A percentile compares a stretch with the other conserved stretches of the same genome.
These are phyloP conservation scores for Stenchaetothrips biformis DNA, from an alignment of 2,888 invertebrate species.

Conservation along the genomic window DNA sequence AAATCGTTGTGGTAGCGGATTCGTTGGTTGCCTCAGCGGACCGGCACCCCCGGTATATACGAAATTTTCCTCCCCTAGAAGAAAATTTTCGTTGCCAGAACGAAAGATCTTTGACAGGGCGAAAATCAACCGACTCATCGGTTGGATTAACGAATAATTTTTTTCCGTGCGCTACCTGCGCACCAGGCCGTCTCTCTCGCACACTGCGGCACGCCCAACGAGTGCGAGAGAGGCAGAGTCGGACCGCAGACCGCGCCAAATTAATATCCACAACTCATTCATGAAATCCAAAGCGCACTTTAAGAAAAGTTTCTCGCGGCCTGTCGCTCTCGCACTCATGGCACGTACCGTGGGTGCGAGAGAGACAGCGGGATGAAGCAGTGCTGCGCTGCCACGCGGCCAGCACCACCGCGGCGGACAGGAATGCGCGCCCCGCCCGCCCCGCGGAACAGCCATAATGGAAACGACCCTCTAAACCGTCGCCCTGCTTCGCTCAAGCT, in stretches of 20 bases:
- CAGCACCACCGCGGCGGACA: background rate
- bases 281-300: background rate
- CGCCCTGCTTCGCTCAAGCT: too few relatives aligned
- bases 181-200: background rate
- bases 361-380: background rate
- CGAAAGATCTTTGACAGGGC: too few relatives aligned
- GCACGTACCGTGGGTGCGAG: background rate
- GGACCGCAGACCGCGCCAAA: background rate
- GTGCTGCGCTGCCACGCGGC: background rate
- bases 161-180: background rate
- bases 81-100: too few relatives aligned
- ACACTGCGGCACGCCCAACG: background rate
- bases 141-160: too few relatives aligned
- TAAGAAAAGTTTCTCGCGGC: background rate
- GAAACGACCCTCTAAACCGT: too few relatives aligned
- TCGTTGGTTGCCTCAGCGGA: background rate
- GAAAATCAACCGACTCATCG: too few relatives aligned
- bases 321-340: background rate
- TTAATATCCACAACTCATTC: background rate
- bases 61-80: too few relatives aligned
- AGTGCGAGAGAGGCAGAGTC: background rate
- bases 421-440: background rate
- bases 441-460: background rate
- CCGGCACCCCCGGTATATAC: background rate
- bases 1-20: too few relatives aligned